A percentile compares a stretch with the other conserved stretches of the same genome.
phyloP scores from a whole-genome alignment of 1,140 invertebrate species.

The Galleria mellonella region DNA sequence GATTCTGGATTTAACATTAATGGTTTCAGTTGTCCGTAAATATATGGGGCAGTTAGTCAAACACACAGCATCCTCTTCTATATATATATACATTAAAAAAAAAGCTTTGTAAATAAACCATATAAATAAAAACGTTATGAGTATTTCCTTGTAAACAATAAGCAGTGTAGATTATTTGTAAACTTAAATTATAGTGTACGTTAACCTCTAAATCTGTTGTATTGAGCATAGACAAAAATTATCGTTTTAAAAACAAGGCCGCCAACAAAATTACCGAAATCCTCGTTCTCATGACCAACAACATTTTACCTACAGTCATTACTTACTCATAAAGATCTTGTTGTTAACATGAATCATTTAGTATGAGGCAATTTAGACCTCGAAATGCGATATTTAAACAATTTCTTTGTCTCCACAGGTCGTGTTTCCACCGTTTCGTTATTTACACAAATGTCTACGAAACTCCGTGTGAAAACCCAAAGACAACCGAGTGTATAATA shows the following conservation, averaged over 20 bases:
- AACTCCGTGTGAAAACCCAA: constrained; percentile 38
- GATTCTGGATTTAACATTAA: too few relatives aligned
- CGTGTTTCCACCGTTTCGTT: constrained; percentile 33
- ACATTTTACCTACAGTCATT: constrained; percentile 16
- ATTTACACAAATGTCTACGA: constrained; percentile 57
- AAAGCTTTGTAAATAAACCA: too few relatives aligned
- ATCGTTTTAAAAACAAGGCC: constrained; percentile 17
- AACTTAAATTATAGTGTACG: too few relatives aligned
- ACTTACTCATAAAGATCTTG: constrained; percentile 33
- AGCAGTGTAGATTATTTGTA: too few relatives aligned
- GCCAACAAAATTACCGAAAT: constrained; percentile 27
- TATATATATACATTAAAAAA: too few relatives aligned
- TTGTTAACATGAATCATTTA: constrained; percentile 27
- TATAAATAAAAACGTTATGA: too few relatives aligned
- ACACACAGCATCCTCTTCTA: too few relatives aligned
- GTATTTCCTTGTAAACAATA: too few relatives aligned
- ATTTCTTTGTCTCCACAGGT: constrained; percentile 45
- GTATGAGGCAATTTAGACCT: constrained; percentile 32
- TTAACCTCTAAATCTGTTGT: too few relatives aligned
- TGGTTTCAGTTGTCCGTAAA: too few relatives aligned
- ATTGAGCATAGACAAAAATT: constrained; percentile 12
- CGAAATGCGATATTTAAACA: constrained; percentile 35
- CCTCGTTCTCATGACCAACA: constrained; percentile 21
- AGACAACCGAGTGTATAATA: constrained; percentile 37
- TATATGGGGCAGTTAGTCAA: too few relatives aligned